A percentile compares a stretch with the other conserved stretches of the same genome.
These are phyloP conservation scores for Pristionchus exspectatus DNA, from an alignment of 2,888 invertebrate genomes.

Conservation along the genomic window DNA sequence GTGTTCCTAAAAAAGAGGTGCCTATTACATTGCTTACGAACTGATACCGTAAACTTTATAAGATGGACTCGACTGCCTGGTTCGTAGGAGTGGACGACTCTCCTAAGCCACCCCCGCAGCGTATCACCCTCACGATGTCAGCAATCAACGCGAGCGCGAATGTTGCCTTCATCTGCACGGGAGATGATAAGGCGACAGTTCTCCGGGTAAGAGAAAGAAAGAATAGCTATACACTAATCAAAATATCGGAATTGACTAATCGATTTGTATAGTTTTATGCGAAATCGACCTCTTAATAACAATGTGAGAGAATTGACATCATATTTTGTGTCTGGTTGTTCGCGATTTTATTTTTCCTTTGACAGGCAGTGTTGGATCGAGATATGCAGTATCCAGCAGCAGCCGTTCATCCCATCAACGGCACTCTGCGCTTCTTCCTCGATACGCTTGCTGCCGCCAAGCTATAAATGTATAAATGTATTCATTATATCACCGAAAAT, in stretches of 20 bases:
- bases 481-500: background rate
- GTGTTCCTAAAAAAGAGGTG: no score
- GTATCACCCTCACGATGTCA: background rate
- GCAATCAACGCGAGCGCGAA: constrained; percentile 44
- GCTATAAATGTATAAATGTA: background rate
- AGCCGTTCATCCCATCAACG: constrained; percentile 22
- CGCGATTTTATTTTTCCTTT: background rate
- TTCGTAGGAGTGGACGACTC: constrained; percentile 54
- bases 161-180: constrained; percentile 51
- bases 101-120: constrained; percentile 49
- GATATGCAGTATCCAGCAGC: constrained; percentile 35
- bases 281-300: background rate
- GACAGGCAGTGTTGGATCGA: constrained; percentile 29
- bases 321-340: background rate
- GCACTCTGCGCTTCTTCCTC: constrained; percentile 52
- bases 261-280: background rate
- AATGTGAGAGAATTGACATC: background rate
- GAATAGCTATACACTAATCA: background rate
- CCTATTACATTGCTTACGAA: no score
- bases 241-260: no score
- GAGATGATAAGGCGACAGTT: constrained; percentile 50
- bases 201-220: constrained; percentile 16
- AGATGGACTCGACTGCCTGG: constrained; percentile 47
- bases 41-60: no score
- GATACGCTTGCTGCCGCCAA: constrained; percentile 25